phyloP scores from a whole-genome alignment of 2,888 invertebrate genomes.

The Tetropium fuscum region DNA sequence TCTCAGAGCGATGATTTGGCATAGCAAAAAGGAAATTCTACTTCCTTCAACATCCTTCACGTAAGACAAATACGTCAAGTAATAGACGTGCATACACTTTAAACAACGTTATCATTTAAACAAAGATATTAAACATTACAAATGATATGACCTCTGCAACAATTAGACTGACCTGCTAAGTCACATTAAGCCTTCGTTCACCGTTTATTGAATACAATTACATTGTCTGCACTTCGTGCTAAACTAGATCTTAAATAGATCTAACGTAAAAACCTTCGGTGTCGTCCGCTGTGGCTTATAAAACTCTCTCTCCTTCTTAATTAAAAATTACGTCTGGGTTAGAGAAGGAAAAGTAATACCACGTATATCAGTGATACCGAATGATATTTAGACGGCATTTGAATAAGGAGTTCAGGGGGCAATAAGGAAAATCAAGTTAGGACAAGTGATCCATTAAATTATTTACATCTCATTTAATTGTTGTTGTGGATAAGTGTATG shows the following conservation, averaged over 20 bases:
- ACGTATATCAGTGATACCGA: constrained; percentile 61
- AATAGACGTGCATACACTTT: constrained; percentile 55
- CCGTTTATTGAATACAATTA: constrained; percentile 64
- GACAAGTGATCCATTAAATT: constrained; percentile 26
- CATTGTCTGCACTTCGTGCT: constrained; percentile 51
- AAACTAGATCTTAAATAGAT: constrained; percentile 51
- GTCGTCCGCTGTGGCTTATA: constrained; percentile 18
- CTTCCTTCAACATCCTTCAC: constrained; percentile 41
- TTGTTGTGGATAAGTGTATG: too few relatives aligned
- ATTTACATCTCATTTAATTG: constrained; percentile 24
- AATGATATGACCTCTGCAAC: constrained; percentile 67
- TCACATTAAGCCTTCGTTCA: constrained; percentile 60
- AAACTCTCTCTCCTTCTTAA: constrained; percentile 27
- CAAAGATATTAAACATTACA: constrained; percentile 65
- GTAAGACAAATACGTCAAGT: constrained; percentile 34
- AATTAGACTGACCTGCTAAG: constrained; percentile 66
- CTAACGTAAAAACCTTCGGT: constrained; percentile 18
- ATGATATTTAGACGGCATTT: constrained; percentile 49
- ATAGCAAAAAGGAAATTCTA: constrained; percentile 41
- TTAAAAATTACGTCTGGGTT: constrained; percentile 44
- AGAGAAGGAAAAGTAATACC: constrained; percentile 54
- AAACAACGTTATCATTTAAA: constrained; percentile 63
- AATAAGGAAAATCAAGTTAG: constrained; percentile 37
- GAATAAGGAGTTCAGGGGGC: constrained; percentile 22
- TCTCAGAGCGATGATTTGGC: neutral